Evolutionary conservation across 2,113 vertebrate genomes (phyloP), one percentile per base, ranked within the genome.

Genomic region (Chamaea fasciata): DNA sequence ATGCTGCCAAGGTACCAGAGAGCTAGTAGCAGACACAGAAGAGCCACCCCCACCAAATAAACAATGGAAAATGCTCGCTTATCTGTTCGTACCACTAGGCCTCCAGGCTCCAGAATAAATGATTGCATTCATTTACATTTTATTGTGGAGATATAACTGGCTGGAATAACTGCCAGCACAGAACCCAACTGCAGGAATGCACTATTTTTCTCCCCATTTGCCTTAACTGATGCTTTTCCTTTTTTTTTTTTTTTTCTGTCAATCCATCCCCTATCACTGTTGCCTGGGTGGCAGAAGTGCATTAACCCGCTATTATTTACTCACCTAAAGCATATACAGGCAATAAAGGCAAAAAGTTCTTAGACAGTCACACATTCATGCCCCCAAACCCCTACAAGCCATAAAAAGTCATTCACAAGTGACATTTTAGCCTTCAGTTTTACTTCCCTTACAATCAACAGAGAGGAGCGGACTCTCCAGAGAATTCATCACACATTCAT

Each of bases 41-140:
- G 68, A 95, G 91, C 65, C 65, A 94, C 60, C 65, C 90, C 73
- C 74, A 92, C 83, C 92, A 69, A 47, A 95, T 82, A 95, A 95
- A 97, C 94, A 97, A 97, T 94, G 63, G 94, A 30, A 97, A 97
- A 97, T 37, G 31, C 76, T 93, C 30, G 27, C 95, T 97, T 96
- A 97, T 97, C 92, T 93, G 94, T 96, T 94, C 84, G 82, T 83
- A 86, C 79, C 92, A 92, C 93, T 46, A 84, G 90, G 94, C 95
- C 94, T 96, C 81, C 81, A 81, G 94, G 95, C 90, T 90, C 94
- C 83, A 92, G 88, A 96, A 92, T 86, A 96, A 88, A 78, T 91
- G 9, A 96, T 92, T 93, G 92, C 95, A 92, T 88, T 97, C 81
- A 96, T 97, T 97, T 96, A 84, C 95, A 95, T 96, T 95, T 97